Evolutionary conservation across 2,888 invertebrate species (phyloP).

Genomic region (Ectemnius cavifrons): DNA sequence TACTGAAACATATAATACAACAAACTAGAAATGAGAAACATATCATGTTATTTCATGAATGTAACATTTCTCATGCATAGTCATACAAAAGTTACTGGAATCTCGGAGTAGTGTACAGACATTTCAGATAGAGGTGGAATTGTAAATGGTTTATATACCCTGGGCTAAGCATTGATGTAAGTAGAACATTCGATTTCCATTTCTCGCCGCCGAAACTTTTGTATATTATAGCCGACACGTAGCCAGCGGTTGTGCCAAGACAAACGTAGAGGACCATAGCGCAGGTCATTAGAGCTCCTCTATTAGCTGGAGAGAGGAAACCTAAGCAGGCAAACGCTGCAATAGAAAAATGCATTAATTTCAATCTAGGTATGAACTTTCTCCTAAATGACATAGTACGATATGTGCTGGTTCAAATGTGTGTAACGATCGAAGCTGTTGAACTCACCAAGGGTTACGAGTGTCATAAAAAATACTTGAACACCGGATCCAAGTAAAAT

Average conservation of each 20-base stretch:
- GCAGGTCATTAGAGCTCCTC: constrained; percentile 99
- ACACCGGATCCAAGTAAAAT: constrained; percentile 98
- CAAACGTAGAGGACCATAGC: constrained; percentile 98
- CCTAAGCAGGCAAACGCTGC: constrained; percentile 98
- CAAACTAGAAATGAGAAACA: background rate
- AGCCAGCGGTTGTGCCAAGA: constrained; percentile 97
- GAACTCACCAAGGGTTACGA: constrained; percentile 89
- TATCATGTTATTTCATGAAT: background rate
- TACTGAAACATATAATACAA: constrained; percentile 79
- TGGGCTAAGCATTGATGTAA: constrained; percentile 97
- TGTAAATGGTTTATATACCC: constrained; percentile 82
- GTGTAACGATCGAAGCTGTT: background rate
- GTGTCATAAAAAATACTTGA: constrained; percentile 97
- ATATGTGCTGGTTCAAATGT: no score
- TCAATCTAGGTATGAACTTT: background rate
- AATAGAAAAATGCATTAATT: constrained; percentile 43
- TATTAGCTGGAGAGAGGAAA: constrained; percentile 98
- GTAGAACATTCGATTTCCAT: constrained; percentile 98
- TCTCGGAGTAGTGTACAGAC: background rate
- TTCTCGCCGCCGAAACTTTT: constrained; percentile 99
- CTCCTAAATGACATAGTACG: no score
- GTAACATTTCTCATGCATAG: no score
- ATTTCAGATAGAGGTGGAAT: constrained; percentile 5
- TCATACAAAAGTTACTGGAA: background rate
- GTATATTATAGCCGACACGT: constrained; percentile 97